Base-by-base conservation (phyloP, 2,797 vertebrate species). In the Nasua narica region DNA sequence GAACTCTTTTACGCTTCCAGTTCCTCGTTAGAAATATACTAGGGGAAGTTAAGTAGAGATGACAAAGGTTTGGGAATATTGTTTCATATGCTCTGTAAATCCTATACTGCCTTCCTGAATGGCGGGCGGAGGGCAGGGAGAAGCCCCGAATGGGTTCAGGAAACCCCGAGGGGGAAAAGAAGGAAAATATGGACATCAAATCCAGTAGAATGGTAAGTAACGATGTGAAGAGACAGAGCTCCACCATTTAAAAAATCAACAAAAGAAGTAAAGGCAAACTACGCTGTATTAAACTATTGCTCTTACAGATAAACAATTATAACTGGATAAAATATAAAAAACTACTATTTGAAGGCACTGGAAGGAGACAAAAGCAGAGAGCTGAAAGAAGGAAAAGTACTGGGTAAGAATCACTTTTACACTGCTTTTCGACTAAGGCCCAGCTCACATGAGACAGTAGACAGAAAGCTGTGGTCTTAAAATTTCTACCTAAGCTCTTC, bases 161-260 rank as follows among this genome's bases (percentile, higher is more conserved):
- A 37, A 78, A 78, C n/a, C 52, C 46, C 15, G 0, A 78, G 65
- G 18, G 14, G 25, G 46, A 29, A 46, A 78, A 65, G 23, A 46
- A 69, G 8, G 46, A n/a, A 43, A 92, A 81, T 48, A 29, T 29
- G 40, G 40, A 18, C 69, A 72, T 37, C 29, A 29, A 72, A 72
- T 72, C 65, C 52, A 58, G 10, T 6, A 58, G 65, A 82, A 62
- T 40, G 56, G 67, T 40, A 84, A 62, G 8, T 50, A 84, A 37
- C 37, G n/a, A 46, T 74, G 60, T 62, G 60, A 48, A 76, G 25
- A 37, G 83, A 37, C n/a, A 46, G 54, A 82, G 46, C 16, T 88
- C n/a, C 16, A 83, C n/a, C 60, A 69, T 76, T 83, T 91, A 60
- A 67, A 91, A 87, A 58, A 27, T n/a, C 46, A 52, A 87, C 12